Evolutionary conservation across 2,888 invertebrate genomes (phyloP).

Genomic region (Chironomus tentans): DNA sequence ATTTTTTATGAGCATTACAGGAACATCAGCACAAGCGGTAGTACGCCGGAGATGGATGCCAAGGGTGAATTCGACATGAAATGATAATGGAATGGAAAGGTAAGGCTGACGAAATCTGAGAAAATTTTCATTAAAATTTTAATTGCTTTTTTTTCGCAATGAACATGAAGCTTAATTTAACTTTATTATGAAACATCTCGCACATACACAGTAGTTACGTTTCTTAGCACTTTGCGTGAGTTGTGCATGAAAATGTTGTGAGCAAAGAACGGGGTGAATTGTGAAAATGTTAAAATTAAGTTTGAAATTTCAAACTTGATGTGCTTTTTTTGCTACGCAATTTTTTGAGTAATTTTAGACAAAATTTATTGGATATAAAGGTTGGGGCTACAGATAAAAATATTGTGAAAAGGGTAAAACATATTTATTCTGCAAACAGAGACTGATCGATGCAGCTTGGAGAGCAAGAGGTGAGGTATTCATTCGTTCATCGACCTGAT

Average conservation of each 20-base stretch:
- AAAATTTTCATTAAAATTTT: constrained; percentile 22
- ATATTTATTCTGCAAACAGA: too few species aligned
- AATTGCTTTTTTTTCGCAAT: constrained; percentile 14
- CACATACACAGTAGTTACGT: neutral
- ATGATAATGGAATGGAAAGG: neutral
- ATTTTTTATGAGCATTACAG: constrained; percentile 9
- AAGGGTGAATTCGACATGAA: neutral
- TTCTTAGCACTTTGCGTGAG: neutral
- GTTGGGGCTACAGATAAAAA: too few species aligned
- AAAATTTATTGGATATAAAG: too few species aligned
- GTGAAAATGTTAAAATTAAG: neutral
- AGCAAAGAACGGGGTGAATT: neutral
- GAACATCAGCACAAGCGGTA: neutral
- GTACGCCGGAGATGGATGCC: neutral
- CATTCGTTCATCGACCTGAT: too few species aligned
- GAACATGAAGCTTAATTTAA: constrained; percentile 16
- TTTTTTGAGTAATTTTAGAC: too few species aligned
- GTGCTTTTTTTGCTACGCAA: too few species aligned
- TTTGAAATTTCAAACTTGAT: too few species aligned
- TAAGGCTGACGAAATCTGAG: constrained; percentile 7
- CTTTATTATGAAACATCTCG: constrained; percentile 8
- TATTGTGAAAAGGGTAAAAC: too few species aligned
- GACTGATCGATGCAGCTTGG: too few species aligned
- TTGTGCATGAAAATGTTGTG: neutral
- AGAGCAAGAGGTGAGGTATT: too few species aligned